Evolutionary conservation across 2,113 vertebrate genomes (phyloP).

Genomic region (Callocephalon fimbriatum): DNA sequence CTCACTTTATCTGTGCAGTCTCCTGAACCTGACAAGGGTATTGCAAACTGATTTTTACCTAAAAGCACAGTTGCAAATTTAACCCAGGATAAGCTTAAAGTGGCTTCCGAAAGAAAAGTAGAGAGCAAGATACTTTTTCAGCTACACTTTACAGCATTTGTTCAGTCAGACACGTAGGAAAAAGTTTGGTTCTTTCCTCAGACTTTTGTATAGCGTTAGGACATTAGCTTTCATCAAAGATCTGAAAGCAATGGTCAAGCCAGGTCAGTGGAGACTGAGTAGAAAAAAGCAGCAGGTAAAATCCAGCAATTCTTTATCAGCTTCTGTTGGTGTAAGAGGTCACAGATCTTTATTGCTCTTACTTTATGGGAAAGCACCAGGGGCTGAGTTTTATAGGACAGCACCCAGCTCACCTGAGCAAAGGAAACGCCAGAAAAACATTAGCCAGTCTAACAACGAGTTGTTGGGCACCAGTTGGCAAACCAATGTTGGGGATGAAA

Average conservation of each 20-base stretch:
- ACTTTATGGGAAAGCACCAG: background rate
- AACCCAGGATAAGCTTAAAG: background rate
- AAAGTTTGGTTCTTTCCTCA: slow-evolving; percentile 5
- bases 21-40: background rate
- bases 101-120: background rate
- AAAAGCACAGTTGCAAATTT: background rate
- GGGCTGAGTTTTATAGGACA: background rate
- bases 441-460: background rate
- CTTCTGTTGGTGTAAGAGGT: background rate
- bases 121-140: background rate
- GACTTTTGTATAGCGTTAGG: background rate
- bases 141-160: background rate
- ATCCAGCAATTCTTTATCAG: background rate
- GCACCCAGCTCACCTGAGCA: background rate
- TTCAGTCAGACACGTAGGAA: background rate
- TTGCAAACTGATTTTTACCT: background rate
- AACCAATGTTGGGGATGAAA: background rate
- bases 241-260: background rate
- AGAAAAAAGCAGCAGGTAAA: background rate
- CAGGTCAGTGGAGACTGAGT: background rate
- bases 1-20: background rate
- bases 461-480: background rate
- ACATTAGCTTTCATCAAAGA: background rate
- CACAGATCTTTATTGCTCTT: background rate
- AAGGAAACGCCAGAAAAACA: background rate